phyloP scores from a whole-genome alignment of 2,888 invertebrate species.

The Chrysodeixis includens region DNA sequence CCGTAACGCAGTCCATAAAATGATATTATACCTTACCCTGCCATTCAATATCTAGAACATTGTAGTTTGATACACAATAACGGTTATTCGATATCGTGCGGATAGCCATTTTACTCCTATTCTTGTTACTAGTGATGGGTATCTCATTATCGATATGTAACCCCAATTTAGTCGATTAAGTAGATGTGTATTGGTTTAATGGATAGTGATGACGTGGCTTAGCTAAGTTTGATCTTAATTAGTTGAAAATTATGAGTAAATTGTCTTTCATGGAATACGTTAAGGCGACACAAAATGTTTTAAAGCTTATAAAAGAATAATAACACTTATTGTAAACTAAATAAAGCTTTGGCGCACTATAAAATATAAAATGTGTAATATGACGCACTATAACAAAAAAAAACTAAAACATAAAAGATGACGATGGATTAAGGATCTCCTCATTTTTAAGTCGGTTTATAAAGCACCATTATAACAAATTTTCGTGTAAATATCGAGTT shows the following conservation, averaged over 20 bases:
- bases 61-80: conserved; percentile 55
- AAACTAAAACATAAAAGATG: too few species aligned
- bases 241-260: not conserved
- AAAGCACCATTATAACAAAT: not conserved
- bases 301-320: too few species aligned
- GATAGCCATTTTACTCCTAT: conserved; percentile 41
- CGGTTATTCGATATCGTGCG: conserved; percentile 61
- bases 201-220: not conserved
- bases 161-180: conserved; percentile 6
- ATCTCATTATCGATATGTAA: conserved; percentile 23
- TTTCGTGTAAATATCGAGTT: not conserved
- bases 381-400: too few species aligned
- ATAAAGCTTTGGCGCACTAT: too few species aligned
- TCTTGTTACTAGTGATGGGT: conserved; percentile 37
- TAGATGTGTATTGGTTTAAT: not conserved
- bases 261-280: too few species aligned
- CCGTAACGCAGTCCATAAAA: conserved; percentile 48
- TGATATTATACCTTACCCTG: conserved; percentile 45
- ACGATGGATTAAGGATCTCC: too few species aligned
- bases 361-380: too few species aligned
- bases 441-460: not conserved
- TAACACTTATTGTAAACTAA: too few species aligned
- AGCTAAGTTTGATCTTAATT: not conserved
- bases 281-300: too few species aligned
- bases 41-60: conserved; percentile 56